Evolutionary conservation across 64 coral and sea anemone genomes (phyloP).

Genomic region (Dendronephthya gigantea): DNA sequence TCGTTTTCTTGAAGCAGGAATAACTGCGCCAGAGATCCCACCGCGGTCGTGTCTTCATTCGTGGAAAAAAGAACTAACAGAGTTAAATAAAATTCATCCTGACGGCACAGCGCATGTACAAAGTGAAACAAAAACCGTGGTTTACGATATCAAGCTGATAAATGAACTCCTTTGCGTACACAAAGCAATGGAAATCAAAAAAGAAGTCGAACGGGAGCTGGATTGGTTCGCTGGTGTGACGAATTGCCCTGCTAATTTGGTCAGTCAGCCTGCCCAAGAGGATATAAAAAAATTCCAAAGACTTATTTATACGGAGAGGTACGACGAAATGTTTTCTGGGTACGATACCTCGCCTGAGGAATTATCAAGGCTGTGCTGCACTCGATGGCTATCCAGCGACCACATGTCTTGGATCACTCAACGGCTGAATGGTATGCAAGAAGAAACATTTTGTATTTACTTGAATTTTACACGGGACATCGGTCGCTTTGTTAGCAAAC

Average conservation of each 20-base stretch:
- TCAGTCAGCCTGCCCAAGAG: neutral
- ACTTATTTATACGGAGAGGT: neutral
- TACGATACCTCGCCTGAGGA: neutral
- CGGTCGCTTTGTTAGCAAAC: neutral
- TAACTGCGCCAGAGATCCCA: neutral
- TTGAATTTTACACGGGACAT: neutral
- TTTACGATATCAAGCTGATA: neutral
- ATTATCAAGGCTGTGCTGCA: conserved; percentile 16
- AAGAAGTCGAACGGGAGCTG: conserved; percentile 24
- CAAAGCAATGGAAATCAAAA: conserved; percentile 12
- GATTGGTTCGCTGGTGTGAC: neutral
- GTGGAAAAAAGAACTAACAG: conserved; percentile 14
- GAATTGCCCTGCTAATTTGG: neutral
- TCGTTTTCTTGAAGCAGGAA: neutral
- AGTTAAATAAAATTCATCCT: neutral
- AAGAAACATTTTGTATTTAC: conserved; percentile 2
- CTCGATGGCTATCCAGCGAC: conserved; percentile 24
- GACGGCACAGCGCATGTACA: neutral
- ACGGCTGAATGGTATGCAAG: conserved; percentile 5
- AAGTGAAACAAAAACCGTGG: too few species aligned
- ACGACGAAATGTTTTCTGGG: neutral
- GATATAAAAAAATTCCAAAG: neutral
- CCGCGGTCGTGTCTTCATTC: neutral
- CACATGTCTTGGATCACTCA: conserved; percentile 18
- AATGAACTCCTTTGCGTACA: neutral